Evolutionary conservation across 2,797 vertebrate species (phyloP).

Genomic region (Zalophus californianus): DNA sequence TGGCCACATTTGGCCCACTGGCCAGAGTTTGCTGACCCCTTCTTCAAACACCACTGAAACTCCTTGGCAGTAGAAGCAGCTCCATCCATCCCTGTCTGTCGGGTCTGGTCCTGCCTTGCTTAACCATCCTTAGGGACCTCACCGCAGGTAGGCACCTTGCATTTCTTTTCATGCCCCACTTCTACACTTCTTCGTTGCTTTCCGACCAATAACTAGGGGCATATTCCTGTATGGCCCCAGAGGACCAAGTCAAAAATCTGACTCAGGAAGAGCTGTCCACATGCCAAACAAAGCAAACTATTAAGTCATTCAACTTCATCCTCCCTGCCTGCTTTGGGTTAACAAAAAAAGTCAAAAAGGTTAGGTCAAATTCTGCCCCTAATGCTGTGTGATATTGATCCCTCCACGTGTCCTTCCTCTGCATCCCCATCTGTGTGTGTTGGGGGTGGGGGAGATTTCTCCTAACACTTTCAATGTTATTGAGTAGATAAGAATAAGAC

Average conservation of each 20-base stretch:
- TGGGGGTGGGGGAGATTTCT: not conserved
- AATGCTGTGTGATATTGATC: not conserved
- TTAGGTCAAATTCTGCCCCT: not conserved
- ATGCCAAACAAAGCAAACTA: not conserved
- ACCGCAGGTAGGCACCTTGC: not conserved
- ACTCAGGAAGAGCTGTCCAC: not conserved
- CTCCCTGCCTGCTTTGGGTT: not conserved
- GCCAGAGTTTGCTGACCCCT: not conserved
- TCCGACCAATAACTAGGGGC: not conserved
- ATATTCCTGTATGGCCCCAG: not conserved
- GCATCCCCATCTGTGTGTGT: not conserved
- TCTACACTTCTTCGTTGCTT: not conserved
- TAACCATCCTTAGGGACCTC: not conserved
- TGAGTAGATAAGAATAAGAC: slow-evolving; percentile 40
- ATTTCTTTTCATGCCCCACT: not conserved
- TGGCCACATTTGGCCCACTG: not conserved
- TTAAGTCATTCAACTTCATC: not conserved
- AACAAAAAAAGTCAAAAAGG: not conserved
- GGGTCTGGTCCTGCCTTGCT: not conserved
- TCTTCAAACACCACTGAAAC: not conserved
- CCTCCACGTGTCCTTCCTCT: not conserved
- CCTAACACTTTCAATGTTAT: not conserved
- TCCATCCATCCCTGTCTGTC: not conserved
- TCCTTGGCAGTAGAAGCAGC: not conserved
- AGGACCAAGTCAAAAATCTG: not conserved